Conservation (phyloP, 2,797 vertebrate species). For the Gymnoscopelus microlampas region DNA sequence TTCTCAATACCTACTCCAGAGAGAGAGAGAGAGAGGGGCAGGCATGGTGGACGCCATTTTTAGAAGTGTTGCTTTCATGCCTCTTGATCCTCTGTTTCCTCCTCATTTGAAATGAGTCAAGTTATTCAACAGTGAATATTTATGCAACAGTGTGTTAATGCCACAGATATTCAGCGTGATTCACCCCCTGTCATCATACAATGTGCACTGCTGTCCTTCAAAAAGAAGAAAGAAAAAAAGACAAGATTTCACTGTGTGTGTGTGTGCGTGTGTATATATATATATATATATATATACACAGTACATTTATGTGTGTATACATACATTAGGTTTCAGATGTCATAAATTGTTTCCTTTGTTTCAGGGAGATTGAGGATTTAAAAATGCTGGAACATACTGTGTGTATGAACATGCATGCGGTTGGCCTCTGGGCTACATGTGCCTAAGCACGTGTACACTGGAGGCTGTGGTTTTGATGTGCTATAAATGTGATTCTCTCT, state of each 20-base stretch:
- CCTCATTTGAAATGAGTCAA: conserved; percentile 17
- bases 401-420: neutral
- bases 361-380: conserved; percentile 42
- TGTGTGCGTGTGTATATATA: too few species aligned
- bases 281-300: too few species aligned
- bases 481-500: conserved; percentile 26
- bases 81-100: conserved; percentile 23
- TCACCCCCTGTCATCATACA: neutral
- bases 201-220: neutral
- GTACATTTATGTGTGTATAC: too few species aligned
- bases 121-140: conserved; percentile 22
- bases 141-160: neutral
- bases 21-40: neutral
- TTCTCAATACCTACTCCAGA: conserved; percentile 40
- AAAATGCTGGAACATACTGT: conserved; percentile 38
- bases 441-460: conserved; percentile 32
- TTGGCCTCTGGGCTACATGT: conserved; percentile 28
- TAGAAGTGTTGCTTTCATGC: conserved; percentile 60
- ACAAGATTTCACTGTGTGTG: too few species aligned
- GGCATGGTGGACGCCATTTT: conserved; percentile 56
- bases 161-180: neutral
- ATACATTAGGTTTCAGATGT: too few species aligned
- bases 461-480: conserved; percentile 30
- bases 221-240: neutral
- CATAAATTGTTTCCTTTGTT: conserved; percentile 23